Evolutionary conservation across 1,140 invertebrate species (phyloP), one percentile per base, ranked within the genome.

Genomic region (Lasaia peninsularis): DNA sequence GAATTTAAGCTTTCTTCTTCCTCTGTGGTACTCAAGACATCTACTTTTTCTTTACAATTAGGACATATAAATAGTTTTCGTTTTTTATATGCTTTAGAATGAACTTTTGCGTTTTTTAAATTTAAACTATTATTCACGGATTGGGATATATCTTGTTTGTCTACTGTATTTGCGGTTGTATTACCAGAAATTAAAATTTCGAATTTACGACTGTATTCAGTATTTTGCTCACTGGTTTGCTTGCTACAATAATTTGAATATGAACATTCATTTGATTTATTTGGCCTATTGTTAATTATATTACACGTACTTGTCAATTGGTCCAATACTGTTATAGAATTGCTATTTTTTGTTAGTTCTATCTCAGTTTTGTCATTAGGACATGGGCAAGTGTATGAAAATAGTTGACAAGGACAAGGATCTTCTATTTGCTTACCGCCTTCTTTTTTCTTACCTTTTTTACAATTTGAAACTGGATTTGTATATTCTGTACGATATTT

Each of bases 371-470:
- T 78, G 37, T 79, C 69, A 60, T 79, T 67, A 10, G 65, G 71
- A 50, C 80, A 86, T 31, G 79, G 73, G 63, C 76, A 84, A 32
- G 70, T 71, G 56, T 83, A 80, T 6, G 78, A 80, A 75, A 83
- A 84, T 55, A 84, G 63, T 59, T 84, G 78, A 67, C 79, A 81
- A 3, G 75, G 80, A 62, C 78, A 86, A 6, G 79, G 76, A 50
- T 83, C 69, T 68, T 80, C 78, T 12, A 52, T 69, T 16, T 63
- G 65, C 49, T 75, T 79, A 0, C 69, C 71, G 20, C 44, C 62
- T 18, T 76, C 67, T 67, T 75, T 76, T 44, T 69, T 80, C 60
- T 64, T 78, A 5, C 11, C 20, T 57, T 63, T 74, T 49, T 72
- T 77, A 54, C 74, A 63, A 64, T 78, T 73, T 16, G 52, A 18